phyloP scores from a whole-genome alignment of 2,113 vertebrate genomes.

The Hydrolagus affinis region DNA sequence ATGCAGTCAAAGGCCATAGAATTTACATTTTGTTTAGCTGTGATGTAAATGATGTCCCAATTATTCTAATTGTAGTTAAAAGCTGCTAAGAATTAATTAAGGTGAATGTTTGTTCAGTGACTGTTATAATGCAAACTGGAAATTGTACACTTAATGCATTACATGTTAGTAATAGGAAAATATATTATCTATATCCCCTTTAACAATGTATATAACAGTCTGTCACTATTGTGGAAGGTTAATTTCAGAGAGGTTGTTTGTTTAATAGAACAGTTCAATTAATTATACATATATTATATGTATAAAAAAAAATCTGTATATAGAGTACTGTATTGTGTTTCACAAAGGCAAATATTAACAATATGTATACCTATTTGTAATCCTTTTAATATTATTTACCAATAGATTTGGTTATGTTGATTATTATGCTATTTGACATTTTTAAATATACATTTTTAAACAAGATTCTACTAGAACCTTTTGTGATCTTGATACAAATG shows the following conservation, averaged over 20 bases:
- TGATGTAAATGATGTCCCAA: background rate
- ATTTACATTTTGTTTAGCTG: background rate
- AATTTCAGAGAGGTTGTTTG: background rate
- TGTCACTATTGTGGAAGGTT: background rate
- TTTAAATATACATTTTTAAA: too few relatives aligned
- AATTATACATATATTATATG: too few relatives aligned
- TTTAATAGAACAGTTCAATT: constrained; percentile 8
- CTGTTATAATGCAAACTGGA: background rate
- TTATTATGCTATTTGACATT: too few relatives aligned
- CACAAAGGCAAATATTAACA: too few relatives aligned
- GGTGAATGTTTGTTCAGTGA: background rate
- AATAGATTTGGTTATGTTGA: too few relatives aligned
- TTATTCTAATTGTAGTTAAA: background rate
- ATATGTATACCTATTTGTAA: too few relatives aligned
- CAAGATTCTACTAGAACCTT: too few relatives aligned
- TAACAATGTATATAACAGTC: constrained; percentile 5
- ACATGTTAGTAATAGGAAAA: background rate
- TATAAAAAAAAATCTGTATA: too few relatives aligned
- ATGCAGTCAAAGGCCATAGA: background rate
- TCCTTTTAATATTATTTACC: too few relatives aligned
- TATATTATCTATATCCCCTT: constrained; percentile 17
- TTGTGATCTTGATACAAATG: too few relatives aligned
- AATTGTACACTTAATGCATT: background rate
- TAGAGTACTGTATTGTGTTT: too few relatives aligned
- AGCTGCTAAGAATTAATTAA: constrained; percentile 16